A percentile compares a stretch with the other conserved stretches of the same genome.
phyloP scores from a whole-genome alignment of 2,888 invertebrate species.

The Rhodophaea formosa region DNA sequence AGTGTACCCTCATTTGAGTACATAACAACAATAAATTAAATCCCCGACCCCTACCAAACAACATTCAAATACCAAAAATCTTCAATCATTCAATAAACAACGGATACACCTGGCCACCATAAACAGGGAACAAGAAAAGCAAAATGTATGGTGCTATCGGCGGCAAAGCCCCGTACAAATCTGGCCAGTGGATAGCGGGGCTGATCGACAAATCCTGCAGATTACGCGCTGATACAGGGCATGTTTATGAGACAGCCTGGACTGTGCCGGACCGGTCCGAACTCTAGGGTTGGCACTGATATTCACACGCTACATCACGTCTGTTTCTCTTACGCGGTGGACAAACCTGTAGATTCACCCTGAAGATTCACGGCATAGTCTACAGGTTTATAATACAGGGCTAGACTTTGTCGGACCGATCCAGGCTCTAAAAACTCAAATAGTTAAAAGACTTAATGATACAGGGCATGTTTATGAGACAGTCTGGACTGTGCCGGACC shows the following conservation, averaged over 20 bases:
- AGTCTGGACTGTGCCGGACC: slow-evolving; percentile 59
- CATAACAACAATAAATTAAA: background rate
- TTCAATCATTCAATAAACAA: slow-evolving; percentile 44
- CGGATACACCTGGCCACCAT: slow-evolving; percentile 62
- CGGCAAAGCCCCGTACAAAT: slow-evolving; percentile 77
- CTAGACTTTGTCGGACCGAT: no score
- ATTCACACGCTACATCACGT: no score
- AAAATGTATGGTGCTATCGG: slow-evolving; percentile 74
- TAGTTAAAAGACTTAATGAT: slow-evolving; percentile 81
- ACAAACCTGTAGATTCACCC: no score
- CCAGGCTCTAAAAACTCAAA: no score
- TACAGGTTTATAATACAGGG: no score
- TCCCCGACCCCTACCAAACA: slow-evolving; percentile 2
- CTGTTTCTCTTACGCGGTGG: no score
- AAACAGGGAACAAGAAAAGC: slow-evolving; percentile 74
- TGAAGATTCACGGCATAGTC: no score
- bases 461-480: slow-evolving; percentile 79
- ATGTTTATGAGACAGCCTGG: slow-evolving; percentile 76
- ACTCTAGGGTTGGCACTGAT: slow-evolving; percentile 49
- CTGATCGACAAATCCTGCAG: slow-evolving; percentile 82
- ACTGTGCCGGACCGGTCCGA: slow-evolving; percentile 51
- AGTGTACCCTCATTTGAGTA: no score
- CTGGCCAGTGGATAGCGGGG: slow-evolving; percentile 74
- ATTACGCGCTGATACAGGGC: slow-evolving; percentile 80
- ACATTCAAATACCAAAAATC: slow-evolving; percentile 7